phyloP scores from a whole-genome alignment of 2,113 vertebrate genomes.

The Morone chrysops region DNA sequence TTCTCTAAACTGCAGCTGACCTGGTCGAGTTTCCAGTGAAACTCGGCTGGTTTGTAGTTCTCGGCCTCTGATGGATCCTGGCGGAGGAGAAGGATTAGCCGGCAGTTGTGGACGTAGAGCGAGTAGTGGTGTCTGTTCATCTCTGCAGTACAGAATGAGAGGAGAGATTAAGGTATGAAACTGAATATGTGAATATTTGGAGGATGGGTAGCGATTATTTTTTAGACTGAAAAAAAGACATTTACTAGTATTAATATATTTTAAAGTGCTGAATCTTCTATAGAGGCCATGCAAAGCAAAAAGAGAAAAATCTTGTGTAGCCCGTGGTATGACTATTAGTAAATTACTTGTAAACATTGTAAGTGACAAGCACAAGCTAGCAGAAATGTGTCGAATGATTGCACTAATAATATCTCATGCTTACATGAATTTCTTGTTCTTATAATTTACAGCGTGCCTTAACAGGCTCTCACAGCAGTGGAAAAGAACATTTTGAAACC shows the following conservation, averaged over 20 bases:
- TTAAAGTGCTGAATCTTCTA: background rate
- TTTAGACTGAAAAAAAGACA: background rate
- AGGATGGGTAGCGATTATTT: background rate
- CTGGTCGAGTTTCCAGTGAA: conserved; percentile 98
- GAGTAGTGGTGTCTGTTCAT: conserved; percentile 97
- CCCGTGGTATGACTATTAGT: background rate
- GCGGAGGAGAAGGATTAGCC: conserved; percentile 93
- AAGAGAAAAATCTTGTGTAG: background rate
- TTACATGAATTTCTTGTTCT: background rate
- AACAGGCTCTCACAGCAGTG: background rate
- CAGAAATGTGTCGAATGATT: background rate
- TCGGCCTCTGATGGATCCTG: conserved; percentile 91
- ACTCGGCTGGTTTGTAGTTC: conserved; percentile 93
- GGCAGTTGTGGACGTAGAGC: conserved; percentile 94
- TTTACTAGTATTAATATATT: background rate
- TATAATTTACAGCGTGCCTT: background rate
- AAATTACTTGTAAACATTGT: background rate
- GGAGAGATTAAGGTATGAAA: background rate
- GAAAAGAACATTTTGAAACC: conserved; percentile 2
- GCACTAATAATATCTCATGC: background rate
- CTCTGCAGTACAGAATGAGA: conserved; percentile 80
- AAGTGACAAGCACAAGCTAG: background rate
- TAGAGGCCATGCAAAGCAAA: background rate
- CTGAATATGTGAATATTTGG: background rate
- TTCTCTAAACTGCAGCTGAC: conserved; percentile 72